These are phyloP conservation scores for Thalassarche chlororhynchos DNA, from an alignment of 2,113 vertebrate species.

Conservation along the genomic window DNA sequence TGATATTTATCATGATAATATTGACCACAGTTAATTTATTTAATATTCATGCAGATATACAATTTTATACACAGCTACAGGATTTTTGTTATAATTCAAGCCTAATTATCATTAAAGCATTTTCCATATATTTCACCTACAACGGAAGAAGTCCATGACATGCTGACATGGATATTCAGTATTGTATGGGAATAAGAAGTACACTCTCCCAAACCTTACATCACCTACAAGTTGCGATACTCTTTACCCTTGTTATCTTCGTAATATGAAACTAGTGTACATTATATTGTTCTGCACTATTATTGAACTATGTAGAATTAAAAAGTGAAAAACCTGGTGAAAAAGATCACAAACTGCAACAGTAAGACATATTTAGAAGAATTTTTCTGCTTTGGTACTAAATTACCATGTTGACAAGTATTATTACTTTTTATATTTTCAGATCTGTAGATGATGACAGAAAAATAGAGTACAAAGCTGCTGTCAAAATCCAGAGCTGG, in stretches of 20 bases:
- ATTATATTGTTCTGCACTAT: background rate
- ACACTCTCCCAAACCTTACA: background rate
- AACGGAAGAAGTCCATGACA: slow-evolving; percentile 23
- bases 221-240: background rate
- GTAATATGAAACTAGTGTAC: background rate
- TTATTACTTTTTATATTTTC: background rate
- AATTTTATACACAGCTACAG: slow-evolving; percentile 41
- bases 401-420: background rate
- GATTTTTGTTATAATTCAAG: slow-evolving; percentile 54
- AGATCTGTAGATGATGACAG: slow-evolving; percentile 81
- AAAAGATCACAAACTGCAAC: background rate
- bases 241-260: background rate
- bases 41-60: slow-evolving; percentile 22
- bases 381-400: background rate
- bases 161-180: background rate
- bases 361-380: background rate
- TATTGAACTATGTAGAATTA: background rate
- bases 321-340: background rate
- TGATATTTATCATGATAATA: slow-evolving; percentile 48
- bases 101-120: slow-evolving; percentile 58
- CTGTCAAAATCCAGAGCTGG: slow-evolving; percentile 88
- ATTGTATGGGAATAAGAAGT: slow-evolving; percentile 14
- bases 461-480: slow-evolving; percentile 74
- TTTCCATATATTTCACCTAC: slow-evolving; percentile 49
- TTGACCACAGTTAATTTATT: slow-evolving; percentile 59